A percentile compares a stretch with the other conserved stretches of the same genome.
Evolutionary conservation across 1,140 invertebrate genomes (phyloP).

Genomic region (Drosophila ananassae): DNA sequence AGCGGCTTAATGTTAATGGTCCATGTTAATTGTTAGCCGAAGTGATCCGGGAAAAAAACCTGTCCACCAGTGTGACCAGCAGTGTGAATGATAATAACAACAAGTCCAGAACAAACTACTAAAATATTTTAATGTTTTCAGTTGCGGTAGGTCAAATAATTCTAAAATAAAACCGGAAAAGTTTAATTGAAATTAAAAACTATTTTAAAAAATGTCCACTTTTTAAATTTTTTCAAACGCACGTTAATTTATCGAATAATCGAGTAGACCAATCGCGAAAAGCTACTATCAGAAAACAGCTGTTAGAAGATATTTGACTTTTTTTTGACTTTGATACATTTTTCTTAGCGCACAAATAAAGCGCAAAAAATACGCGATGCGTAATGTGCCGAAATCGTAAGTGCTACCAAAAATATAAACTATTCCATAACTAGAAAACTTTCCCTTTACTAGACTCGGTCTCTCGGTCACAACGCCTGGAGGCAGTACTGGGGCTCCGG

Average conservation of each 20-base stretch:
- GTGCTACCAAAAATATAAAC: background rate
- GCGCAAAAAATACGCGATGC: slow-evolving; percentile 55
- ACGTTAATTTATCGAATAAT: background rate
- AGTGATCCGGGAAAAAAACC: slow-evolving; percentile 45
- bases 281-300: slow-evolving; percentile 23
- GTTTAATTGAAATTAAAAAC: too few species aligned
- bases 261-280: background rate
- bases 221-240: too few species aligned
- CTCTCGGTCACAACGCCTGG: slow-evolving; percentile 73
- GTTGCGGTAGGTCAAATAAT: too few species aligned
- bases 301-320: slow-evolving; percentile 65
- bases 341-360: slow-evolving; percentile 45
- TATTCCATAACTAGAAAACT: background rate
- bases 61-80: slow-evolving; percentile 33
- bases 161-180: too few species aligned
- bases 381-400: slow-evolving; percentile 78
- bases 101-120: background rate
- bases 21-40: slow-evolving; percentile 54
- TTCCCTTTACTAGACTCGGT: slow-evolving; percentile 55
- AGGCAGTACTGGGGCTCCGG: slow-evolving; percentile 56
- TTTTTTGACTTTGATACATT: slow-evolving; percentile 71
- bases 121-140: background rate
- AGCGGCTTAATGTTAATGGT: slow-evolving; percentile 70
- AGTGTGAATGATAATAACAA: background rate
- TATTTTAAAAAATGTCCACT: too few species aligned